These are phyloP conservation scores for Spicauda simplicius DNA, from an alignment of 2,888 invertebrate genomes.

Conservation along the genomic window DNA sequence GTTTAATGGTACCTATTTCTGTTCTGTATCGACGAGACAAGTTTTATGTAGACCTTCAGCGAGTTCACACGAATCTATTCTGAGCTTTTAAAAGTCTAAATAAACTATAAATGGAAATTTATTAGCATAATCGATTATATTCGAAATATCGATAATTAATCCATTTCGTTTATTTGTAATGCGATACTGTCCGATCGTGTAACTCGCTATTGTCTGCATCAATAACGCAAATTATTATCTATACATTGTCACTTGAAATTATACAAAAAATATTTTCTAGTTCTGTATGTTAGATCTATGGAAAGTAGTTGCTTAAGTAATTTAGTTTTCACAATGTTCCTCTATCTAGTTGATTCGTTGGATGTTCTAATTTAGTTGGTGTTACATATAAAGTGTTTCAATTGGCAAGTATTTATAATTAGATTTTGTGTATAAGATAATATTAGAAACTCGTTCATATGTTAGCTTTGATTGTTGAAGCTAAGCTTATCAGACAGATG, in stretches of 20 bases:
- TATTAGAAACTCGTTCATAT: slow-evolving; percentile 45
- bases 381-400: slow-evolving; percentile 35
- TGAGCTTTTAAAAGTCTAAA: background rate
- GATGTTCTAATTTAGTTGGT: slow-evolving; percentile 54
- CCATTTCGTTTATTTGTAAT: background rate
- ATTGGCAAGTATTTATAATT: slow-evolving; percentile 48
- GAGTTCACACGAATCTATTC: background rate
- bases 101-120: background rate
- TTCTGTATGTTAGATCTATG: slow-evolving; percentile 44
- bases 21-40: background rate
- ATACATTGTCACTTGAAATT: slow-evolving; percentile 17
- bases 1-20: slow-evolving; percentile 8
- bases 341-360: slow-evolving; percentile 63
- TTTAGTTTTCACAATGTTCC: slow-evolving; percentile 68
- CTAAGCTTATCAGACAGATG: slow-evolving; percentile 65
- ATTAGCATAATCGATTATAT: background rate
- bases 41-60: slow-evolving; percentile 5
- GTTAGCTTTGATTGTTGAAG: slow-evolving; percentile 77
- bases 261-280: slow-evolving; percentile 44
- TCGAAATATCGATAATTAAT: background rate
- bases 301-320: slow-evolving; percentile 51
- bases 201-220: background rate
- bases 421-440: slow-evolving; percentile 53
- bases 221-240: background rate
- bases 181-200: background rate